A percentile compares a stretch with the other conserved stretches of the same genome.
phyloP scores from a whole-genome alignment of 2,797 vertebrate species.

The Dallia pectoralis region DNA sequence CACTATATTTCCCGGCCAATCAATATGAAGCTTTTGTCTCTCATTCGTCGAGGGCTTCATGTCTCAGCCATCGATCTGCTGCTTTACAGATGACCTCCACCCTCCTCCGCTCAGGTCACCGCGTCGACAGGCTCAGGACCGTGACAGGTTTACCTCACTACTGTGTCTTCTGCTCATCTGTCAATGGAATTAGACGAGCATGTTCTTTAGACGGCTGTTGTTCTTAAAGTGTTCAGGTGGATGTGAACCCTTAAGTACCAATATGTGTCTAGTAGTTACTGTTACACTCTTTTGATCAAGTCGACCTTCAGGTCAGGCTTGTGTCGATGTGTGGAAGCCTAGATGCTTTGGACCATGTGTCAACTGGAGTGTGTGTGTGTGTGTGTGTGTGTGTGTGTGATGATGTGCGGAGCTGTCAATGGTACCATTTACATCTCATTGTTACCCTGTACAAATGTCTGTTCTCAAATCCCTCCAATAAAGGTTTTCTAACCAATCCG shows the following conservation, averaged over 20 bases:
- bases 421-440: background rate
- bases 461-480: background rate
- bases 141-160: background rate
- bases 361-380: background rate
- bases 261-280: background rate
- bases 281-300: background rate
- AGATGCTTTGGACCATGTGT: background rate
- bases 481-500: background rate
- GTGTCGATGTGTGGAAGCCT: background rate
- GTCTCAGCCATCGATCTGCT: background rate
- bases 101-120: background rate
- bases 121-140: background rate
- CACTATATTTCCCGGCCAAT: constrained; percentile 7
- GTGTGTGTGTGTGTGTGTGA: background rate
- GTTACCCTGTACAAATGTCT: background rate
- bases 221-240: background rate
- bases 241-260: background rate
- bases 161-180: background rate
- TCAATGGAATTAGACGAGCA: background rate
- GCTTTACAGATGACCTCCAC: constrained; percentile 4
- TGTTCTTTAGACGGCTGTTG: background rate
- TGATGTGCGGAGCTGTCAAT: background rate
- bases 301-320: background rate
- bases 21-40: constrained; percentile 6
- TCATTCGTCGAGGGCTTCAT: background rate